phyloP scores from a whole-genome alignment of 2,797 vertebrate genomes.

The Takifugu rubripes region DNA sequence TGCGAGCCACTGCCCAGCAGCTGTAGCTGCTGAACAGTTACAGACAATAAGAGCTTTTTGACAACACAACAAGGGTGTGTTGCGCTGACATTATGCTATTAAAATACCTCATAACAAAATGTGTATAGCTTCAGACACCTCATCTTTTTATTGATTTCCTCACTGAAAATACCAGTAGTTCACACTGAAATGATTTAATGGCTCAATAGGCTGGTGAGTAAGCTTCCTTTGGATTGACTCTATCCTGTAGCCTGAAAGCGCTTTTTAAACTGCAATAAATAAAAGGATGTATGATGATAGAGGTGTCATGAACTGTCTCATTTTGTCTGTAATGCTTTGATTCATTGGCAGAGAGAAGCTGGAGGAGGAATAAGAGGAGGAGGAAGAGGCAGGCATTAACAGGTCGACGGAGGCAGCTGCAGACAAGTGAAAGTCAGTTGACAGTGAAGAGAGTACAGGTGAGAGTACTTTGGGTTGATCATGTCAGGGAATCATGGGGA shows the following conservation, averaged over 20 bases:
- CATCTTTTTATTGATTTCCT: no score
- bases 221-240: no score
- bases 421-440: neutral
- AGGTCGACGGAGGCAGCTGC: constrained; percentile 3
- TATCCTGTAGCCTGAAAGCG: neutral
- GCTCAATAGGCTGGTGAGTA: no score
- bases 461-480: constrained; percentile 10
- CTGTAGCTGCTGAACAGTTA: no score
- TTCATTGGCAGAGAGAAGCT: constrained; percentile 1
- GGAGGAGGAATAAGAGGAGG: neutral
- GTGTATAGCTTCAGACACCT: no score
- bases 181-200: no score
- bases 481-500: constrained; percentile 13
- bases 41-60: no score
- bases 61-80: no score
- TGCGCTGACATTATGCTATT: no score
- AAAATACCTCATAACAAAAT: no score
- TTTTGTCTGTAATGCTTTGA: neutral
- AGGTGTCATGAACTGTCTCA: no score
- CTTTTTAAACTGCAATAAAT: neutral
- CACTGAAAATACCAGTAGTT: no score
- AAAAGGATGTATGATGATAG: neutral
- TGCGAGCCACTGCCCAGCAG: neutral
- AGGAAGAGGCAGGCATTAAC: constrained; percentile 4
- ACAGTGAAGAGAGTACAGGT: constrained; percentile 15